Evolutionary conservation across 2,888 invertebrate species (phyloP).

Genomic region (Lamellibrachia satsuma): DNA sequence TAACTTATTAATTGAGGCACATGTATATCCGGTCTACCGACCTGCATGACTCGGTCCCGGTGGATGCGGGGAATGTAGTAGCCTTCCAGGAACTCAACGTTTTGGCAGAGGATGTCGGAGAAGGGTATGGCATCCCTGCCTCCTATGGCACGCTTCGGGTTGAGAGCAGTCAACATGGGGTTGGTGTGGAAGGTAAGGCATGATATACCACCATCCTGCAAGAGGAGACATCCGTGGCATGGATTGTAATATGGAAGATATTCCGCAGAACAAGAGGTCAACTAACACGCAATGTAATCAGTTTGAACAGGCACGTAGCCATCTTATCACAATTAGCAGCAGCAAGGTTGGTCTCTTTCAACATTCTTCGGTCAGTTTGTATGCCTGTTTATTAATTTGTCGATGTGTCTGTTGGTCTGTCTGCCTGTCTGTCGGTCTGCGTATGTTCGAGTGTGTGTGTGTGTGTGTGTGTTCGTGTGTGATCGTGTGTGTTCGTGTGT

Average conservation of each 20-base stretch:
- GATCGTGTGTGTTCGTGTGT: too few species aligned
- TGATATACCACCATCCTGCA: conserved; percentile 68
- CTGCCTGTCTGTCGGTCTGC: too few species aligned
- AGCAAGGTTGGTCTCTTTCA: too few species aligned
- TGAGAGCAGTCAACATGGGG: conserved; percentile 32
- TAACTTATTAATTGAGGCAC: background rate
- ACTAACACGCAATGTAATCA: too few species aligned
- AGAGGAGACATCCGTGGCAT: background rate
- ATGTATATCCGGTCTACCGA: background rate
- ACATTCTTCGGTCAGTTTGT: background rate
- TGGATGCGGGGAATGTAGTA: conserved; percentile 68
- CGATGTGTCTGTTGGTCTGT: too few species aligned
- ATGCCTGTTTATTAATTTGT: too few species aligned
- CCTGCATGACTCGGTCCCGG: conserved; percentile 73
- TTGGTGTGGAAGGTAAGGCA: conserved; percentile 33
- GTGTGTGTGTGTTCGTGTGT: too few species aligned
- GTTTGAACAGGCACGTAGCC: too few species aligned
- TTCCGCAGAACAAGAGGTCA: too few species aligned
- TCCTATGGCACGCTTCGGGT: conserved; percentile 14
- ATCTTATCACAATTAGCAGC: too few species aligned
- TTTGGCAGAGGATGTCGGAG: conserved; percentile 45
- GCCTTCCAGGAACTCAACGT: conserved; percentile 69
- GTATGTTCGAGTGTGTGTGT: too few species aligned
- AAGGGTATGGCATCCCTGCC: conserved; percentile 24
- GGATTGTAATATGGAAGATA: too few species aligned